phyloP scores from a whole-genome alignment of 2,113 vertebrate species.

The Saiga tatarica region DNA sequence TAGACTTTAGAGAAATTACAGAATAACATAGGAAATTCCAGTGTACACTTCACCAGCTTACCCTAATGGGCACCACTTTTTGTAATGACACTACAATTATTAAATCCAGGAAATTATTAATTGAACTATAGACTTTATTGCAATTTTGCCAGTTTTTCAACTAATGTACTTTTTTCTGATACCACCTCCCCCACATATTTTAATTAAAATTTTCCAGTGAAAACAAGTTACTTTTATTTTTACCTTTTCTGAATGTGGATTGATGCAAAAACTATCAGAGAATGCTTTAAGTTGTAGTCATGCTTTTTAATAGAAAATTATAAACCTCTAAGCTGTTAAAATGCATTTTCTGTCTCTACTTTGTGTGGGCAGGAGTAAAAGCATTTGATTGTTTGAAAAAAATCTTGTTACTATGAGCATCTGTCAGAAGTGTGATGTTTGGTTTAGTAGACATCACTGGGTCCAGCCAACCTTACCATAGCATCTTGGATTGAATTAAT shows the following conservation, averaged over 20 bases:
- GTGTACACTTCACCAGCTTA: background rate
- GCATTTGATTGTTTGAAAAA: slow-evolving; percentile 52
- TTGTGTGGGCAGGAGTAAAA: slow-evolving; percentile 56
- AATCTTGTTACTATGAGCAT: slow-evolving; percentile 66
- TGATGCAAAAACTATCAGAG: background rate
- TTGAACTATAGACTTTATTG: background rate
- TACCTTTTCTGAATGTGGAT: background rate
- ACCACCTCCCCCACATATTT: background rate
- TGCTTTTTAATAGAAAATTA: slow-evolving; percentile 49
- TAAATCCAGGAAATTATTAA: background rate
- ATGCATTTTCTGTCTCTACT: slow-evolving; percentile 38
- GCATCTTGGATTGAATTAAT: slow-evolving; percentile 47
- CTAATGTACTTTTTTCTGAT: background rate
- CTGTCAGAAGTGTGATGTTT: slow-evolving; percentile 57
- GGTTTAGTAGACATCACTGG: slow-evolving; percentile 53
- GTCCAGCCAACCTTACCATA: slow-evolving; percentile 41
- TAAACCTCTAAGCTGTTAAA: slow-evolving; percentile 35
- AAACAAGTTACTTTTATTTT: background rate
- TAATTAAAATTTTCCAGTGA: background rate
- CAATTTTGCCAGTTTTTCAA: background rate
- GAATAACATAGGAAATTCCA: background rate
- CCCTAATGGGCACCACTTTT: background rate
- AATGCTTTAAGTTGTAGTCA: slow-evolving; percentile 8
- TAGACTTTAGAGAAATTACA: slow-evolving; percentile 15
- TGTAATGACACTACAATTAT: background rate